A percentile compares a stretch with the other conserved stretches of the same genome.
phyloP scores from a whole-genome alignment of 2,888 invertebrate species.

The Thera britannica region DNA sequence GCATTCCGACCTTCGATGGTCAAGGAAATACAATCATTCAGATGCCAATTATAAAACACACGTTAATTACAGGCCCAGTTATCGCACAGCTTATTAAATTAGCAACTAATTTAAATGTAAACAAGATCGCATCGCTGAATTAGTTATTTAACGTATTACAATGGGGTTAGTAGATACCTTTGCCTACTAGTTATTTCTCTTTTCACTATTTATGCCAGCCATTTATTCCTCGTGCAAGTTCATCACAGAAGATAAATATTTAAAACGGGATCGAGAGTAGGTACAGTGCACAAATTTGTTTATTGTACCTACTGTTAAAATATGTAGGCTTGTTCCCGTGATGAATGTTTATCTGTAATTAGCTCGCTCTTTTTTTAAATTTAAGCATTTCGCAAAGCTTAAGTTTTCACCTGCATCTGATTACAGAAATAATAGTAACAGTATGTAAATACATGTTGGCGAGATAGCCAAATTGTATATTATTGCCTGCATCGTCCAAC shows the following conservation, averaged over 20 bases:
- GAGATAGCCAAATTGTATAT: conserved; percentile 46
- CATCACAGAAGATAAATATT: conserved; percentile 1
- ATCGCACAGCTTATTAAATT: conserved; percentile 67
- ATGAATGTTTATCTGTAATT: conserved; percentile 4
- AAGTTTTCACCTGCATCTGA: conserved; percentile 36
- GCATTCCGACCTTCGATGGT: conserved; percentile 76
- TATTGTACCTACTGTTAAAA: neutral
- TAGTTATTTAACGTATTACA: conserved; percentile 13
- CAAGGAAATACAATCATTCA: conserved; percentile 79
- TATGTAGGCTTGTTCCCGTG: conserved; percentile 1
- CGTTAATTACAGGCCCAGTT: conserved; percentile 64
- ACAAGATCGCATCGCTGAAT: conserved; percentile 64
- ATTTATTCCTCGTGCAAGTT: neutral
- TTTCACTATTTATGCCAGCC: neutral
- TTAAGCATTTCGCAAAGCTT: conserved; percentile 71
- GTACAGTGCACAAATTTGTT: neutral
- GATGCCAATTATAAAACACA: conserved; percentile 65
- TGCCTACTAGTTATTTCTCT: neutral
- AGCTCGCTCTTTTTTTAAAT: conserved; percentile 35
- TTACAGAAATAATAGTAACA: conserved; percentile 32
- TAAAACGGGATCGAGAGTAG: neutral
- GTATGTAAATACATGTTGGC: conserved; percentile 38
- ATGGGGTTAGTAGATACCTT: conserved; percentile 13
- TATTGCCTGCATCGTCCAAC: too few relatives aligned
- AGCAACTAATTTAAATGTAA: conserved; percentile 44